Base-by-base conservation (phyloP, 2,113 vertebrate genomes). In the Tautogolabrus adspersus region DNA sequence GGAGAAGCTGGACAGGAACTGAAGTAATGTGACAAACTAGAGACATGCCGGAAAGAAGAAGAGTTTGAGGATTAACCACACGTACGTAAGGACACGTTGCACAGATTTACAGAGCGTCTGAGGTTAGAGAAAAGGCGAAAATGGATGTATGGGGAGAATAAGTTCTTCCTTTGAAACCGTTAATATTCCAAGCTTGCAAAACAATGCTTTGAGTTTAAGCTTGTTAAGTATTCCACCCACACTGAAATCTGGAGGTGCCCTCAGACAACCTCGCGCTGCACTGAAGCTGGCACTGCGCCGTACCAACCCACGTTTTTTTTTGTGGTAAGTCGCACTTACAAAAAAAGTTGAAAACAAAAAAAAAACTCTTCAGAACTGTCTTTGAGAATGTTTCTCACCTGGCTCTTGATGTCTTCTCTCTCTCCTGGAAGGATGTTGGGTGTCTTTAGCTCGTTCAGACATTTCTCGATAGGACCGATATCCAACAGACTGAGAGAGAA, bases 1-100 rank as follows among this genome's bases (percentile, higher is more conserved):
- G 73, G 93, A 95, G 88, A 97, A 87, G 75, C 95, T 93, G 15
- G 95, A 94, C 60, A 96, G 65, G 87, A 95, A 97, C 18, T 96
- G 95, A 74, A 98, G 94, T 4, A 94, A 91, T 23, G 92, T 91
- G 73, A 94, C 74, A 21, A 95, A 91, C 97, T 99, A 73, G 72
- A 67, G 54, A 79, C 21, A 73, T 0, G 5, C 11, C 64, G 34
- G 79, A 16, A n/a, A 13, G 44, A 76, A 5, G 21, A 64, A 70
- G 46, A 26, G 6, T 49, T 16, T 1, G 7, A 9, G 56, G 11
- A 73, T 42, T n/a, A 55, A 67, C 12, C 30, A 51, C 21, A 54
- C 23, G 40, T 16, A 9, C 22, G 63, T 13, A 12, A 3, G 49
- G 60, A 55, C 30, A 66, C 11, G 13, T 9, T 15, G 8, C 21